Percentiles rank a stretch among this genome's conserved stretches.
Conservation (phyloP, 2,888 invertebrate species). For the Agriopis aurantiaria region DNA sequence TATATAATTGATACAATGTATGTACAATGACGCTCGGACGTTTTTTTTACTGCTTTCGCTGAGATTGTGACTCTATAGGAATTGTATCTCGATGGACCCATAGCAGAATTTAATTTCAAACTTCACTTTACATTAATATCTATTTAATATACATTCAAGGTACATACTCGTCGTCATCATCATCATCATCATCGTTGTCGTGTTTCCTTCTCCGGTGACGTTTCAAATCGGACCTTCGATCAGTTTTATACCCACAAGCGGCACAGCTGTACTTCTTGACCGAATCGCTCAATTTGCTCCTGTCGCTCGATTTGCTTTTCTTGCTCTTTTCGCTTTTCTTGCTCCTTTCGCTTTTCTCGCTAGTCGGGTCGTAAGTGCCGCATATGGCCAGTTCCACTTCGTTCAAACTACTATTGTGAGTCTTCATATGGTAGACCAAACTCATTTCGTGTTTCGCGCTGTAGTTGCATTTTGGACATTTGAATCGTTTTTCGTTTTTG, state of each 20-base stretch:
- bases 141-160: constrained; percentile 5
- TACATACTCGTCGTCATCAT: constrained; percentile 38
- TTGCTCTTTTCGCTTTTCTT: constrained; percentile 18
- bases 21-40: too few species aligned
- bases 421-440: constrained; percentile 68
- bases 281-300: constrained; percentile 16
- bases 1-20: too few species aligned
- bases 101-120: too few species aligned
- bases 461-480: constrained; percentile 69
- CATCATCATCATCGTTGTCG: constrained; percentile 36
- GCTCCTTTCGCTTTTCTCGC: constrained; percentile 4
- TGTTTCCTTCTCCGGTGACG: constrained; percentile 56
- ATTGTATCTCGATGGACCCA: too few species aligned
- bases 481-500: constrained; percentile 58
- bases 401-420: constrained; percentile 47
- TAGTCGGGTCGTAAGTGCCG: constrained; percentile 17
- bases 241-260: constrained; percentile 56
- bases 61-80: too few species aligned
- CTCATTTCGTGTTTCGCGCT: constrained; percentile 71
- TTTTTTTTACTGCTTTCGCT: too few species aligned
- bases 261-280: constrained; percentile 48
- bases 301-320: constrained; percentile 41
- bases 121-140: too few species aligned
- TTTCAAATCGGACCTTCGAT: constrained; percentile 56
- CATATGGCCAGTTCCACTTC: constrained; percentile 27